Evolutionary conservation across 2,113 vertebrate species (phyloP).

Genomic region (Spheniscus mendiculus): DNA sequence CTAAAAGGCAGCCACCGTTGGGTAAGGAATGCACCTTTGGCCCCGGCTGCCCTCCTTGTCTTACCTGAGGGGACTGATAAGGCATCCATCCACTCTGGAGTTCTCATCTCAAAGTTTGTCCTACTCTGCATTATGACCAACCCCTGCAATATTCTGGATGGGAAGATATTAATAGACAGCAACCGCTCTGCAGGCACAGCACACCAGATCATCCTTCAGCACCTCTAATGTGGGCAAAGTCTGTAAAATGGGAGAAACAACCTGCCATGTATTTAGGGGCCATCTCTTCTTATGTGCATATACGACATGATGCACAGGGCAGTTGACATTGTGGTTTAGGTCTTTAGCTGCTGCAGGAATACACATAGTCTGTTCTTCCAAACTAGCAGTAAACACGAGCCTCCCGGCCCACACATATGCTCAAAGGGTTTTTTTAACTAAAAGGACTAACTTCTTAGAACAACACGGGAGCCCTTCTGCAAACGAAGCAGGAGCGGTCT

Average conservation of each 20-base stretch:
- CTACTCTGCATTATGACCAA: neutral
- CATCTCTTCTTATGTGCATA: neutral
- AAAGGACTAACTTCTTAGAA: neutral
- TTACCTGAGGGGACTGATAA: no score
- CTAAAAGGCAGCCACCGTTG: neutral
- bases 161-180: no score
- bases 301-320: neutral
- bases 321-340: neutral
- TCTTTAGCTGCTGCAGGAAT: neutral
- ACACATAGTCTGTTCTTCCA: neutral
- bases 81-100: neutral
- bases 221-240: neutral
- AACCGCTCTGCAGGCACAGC: neutral
- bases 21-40: neutral
- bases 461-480: neutral
- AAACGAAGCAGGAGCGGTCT: neutral
- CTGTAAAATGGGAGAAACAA: neutral
- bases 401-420: neutral
- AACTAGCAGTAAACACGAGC: neutral
- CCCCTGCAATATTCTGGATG: neutral
- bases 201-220: neutral
- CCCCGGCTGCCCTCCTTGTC: neutral
- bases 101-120: neutral
- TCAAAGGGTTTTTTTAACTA: neutral
- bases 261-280: neutral